Conservation (phyloP, 2,797 vertebrate genomes). For the Gallinago nigripennis region DNA sequence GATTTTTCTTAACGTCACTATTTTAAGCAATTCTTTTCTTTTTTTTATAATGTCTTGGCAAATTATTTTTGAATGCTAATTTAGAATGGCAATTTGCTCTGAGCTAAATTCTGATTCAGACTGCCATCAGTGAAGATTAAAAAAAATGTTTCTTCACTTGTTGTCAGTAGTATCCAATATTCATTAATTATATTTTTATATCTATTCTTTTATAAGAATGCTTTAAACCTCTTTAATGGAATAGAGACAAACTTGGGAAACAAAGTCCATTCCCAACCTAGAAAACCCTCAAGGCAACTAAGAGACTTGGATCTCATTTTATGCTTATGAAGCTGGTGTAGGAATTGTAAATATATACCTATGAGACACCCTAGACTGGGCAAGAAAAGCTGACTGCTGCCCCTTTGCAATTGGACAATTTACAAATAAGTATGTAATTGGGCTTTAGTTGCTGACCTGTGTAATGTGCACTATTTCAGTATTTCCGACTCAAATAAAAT, state of each 20-base stretch:
- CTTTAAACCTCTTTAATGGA: slow-evolving; percentile 42
- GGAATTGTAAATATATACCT: slow-evolving; percentile 50
- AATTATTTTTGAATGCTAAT: slow-evolving; percentile 6
- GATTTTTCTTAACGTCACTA: slow-evolving; percentile 39
- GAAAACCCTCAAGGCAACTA: slow-evolving; percentile 36
- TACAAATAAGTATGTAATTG: slow-evolving; percentile 44
- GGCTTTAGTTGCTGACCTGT: slow-evolving; percentile 50
- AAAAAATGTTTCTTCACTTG: not conserved
- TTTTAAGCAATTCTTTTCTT: not conserved
- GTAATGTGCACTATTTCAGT: slow-evolving; percentile 30
- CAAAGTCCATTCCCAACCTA: not conserved
- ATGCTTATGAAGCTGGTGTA: slow-evolving; percentile 36
- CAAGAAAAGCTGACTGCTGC: slow-evolving; percentile 57
- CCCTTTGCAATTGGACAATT: slow-evolving; percentile 42
- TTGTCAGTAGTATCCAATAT: slow-evolving; percentile 31
- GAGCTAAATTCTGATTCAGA: slow-evolving; percentile 16
- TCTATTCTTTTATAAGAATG: slow-evolving; percentile 3
- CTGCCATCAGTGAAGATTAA: not conserved
- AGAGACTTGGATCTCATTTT: slow-evolving; percentile 39
- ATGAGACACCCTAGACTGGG: slow-evolving; percentile 28
- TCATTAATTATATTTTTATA: slow-evolving; percentile 20
- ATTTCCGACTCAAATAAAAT: slow-evolving; percentile 56
- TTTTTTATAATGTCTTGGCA: not conserved
- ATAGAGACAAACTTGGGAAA: slow-evolving; percentile 38
- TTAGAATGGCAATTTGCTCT: slow-evolving; percentile 3